Conservation (phyloP, 2,797 vertebrate genomes). For the Alcedo quadribrachys region DNA sequence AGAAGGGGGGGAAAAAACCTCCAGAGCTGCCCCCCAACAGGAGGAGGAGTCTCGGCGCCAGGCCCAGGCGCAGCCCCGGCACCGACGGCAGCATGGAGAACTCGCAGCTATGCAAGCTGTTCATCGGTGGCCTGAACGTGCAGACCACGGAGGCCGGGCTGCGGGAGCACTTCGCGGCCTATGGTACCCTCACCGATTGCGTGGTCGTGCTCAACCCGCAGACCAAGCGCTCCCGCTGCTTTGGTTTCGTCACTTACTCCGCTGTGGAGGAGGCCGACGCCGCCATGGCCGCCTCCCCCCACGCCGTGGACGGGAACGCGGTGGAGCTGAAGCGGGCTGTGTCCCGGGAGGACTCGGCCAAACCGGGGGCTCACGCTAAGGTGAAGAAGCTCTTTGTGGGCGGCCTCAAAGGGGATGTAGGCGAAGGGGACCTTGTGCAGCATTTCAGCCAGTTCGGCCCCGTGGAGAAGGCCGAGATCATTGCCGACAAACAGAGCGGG, state of each 20-base stretch:
- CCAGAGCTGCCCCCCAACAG: constrained; percentile 63
- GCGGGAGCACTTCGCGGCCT: constrained; percentile 94
- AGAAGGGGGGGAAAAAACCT: constrained; percentile 18
- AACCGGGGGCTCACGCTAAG: constrained; percentile 94
- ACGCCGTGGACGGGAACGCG: constrained; percentile 92
- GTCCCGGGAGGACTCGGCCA: constrained; percentile 94
- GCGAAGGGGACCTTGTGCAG: constrained; percentile 86
- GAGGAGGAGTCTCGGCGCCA: constrained; percentile 73
- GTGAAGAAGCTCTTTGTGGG: constrained; percentile 98
- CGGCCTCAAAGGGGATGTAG: constrained; percentile 91
- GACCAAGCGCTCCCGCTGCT: constrained; percentile 94
- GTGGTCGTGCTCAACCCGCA: constrained; percentile 97
- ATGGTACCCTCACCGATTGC: constrained; percentile 93
- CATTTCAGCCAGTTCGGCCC: constrained; percentile 92
- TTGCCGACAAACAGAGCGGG: constrained; percentile 94
- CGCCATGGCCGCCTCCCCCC: constrained; percentile 94
- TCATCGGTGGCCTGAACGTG: constrained; percentile 95
- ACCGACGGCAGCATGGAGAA: constrained; percentile 83
- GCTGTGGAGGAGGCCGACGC: constrained; percentile 93
- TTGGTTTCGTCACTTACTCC: constrained; percentile 97
- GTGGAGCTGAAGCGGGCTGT: constrained; percentile 98
- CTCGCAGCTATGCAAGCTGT: constrained; percentile 94
- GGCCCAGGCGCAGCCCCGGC: constrained; percentile 75
- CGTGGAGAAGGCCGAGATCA: constrained; percentile 96
- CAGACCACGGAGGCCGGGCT: constrained; percentile 95